phyloP scores from a whole-genome alignment of 2,113 vertebrate species.

The Anhinga anhinga region DNA sequence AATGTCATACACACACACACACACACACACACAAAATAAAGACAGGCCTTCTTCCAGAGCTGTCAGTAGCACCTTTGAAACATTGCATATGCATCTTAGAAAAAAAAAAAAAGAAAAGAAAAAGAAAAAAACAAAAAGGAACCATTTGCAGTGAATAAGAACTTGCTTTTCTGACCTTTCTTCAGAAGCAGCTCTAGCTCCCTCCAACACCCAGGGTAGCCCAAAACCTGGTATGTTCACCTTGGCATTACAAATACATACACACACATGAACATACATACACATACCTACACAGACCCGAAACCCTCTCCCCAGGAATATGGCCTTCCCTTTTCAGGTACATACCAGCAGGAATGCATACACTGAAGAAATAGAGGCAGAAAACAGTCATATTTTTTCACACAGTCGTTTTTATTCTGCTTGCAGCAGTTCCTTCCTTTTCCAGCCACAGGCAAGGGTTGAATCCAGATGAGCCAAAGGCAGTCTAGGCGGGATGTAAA shows the following conservation, averaged over 20 bases:
- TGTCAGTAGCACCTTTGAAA: background rate
- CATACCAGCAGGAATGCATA: slow-evolving; percentile 12
- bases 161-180: background rate
- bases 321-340: background rate
- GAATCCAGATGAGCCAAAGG: background rate
- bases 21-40: background rate
- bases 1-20: background rate
- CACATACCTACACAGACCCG: background rate
- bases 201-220: background rate
- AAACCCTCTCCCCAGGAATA: background rate
- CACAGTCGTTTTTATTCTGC: background rate
- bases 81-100: background rate
- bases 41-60: background rate
- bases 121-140: background rate
- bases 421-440: background rate
- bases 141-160: background rate
- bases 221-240: background rate
- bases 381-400: background rate
- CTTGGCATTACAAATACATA: background rate
- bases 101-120: too few species aligned
- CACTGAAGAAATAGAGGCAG: background rate
- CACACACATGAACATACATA: background rate
- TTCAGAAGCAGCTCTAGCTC: background rate
- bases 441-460: background rate
- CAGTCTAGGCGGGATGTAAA: background rate